Evolutionary conservation across 2,113 vertebrate species (phyloP).

Genomic region (Corythornis vintsioides): DNA sequence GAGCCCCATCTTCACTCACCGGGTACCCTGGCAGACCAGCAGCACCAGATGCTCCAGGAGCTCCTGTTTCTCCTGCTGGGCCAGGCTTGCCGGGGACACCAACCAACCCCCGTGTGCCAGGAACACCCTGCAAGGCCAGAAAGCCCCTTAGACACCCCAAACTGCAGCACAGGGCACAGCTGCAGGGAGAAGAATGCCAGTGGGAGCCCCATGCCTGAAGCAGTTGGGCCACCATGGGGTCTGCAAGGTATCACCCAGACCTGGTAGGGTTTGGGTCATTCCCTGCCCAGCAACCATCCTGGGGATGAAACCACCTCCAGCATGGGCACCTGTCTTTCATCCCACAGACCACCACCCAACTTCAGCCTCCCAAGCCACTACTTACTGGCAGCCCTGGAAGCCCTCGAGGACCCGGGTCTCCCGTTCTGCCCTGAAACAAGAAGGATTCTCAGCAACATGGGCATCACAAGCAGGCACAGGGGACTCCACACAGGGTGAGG

Average conservation of each 20-base stretch:
- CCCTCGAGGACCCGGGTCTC: conserved; percentile 81
- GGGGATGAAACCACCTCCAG: neutral
- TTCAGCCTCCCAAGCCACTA: neutral
- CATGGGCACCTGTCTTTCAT: neutral
- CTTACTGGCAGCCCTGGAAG: conserved; percentile 81
- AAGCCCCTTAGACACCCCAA: neutral
- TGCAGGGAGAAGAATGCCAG: neutral
- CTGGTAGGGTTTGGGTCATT: neutral
- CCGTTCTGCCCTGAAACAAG: conserved; percentile 79
- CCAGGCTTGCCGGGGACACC: conserved; percentile 80
- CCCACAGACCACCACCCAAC: neutral
- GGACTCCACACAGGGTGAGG: rapidly evolving
- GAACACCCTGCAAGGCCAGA: conserved; percentile 74
- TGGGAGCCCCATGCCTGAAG: rapidly evolving
- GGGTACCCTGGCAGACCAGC: conserved; percentile 76
- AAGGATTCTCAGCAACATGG: neutral
- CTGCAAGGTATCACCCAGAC: neutral
- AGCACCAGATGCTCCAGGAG: conserved; percentile 71
- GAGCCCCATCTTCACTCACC: conserved; percentile 74
- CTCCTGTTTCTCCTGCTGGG: conserved; percentile 74
- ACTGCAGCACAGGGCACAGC: rapidly evolving
- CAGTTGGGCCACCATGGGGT: rapidly evolving
- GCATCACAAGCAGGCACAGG: neutral
- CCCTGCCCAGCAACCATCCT: neutral
- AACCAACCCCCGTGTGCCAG: conserved; percentile 71